A percentile compares a stretch with the other conserved stretches of the same genome.
phyloP scores from a whole-genome alignment of 2,888 invertebrate genomes.

The Elegia similella region DNA sequence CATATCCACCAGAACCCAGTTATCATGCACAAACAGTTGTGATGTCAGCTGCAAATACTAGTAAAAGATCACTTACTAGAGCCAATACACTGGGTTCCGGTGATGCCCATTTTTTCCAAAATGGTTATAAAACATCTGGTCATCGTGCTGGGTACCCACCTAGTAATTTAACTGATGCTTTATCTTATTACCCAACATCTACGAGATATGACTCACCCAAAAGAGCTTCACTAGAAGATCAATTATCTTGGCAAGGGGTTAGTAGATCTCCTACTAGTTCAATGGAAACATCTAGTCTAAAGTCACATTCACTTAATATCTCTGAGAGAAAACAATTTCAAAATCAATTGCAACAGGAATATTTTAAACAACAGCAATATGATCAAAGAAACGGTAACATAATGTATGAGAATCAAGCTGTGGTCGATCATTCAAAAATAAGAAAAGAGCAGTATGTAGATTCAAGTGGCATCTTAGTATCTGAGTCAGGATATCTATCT shows the following conservation, averaged over 20 bases:
- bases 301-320: slow-evolving; percentile 82
- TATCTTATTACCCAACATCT: slow-evolving; percentile 91
- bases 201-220: slow-evolving; percentile 82
- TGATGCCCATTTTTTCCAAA: slow-evolving; percentile 80
- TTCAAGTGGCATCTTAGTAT: slow-evolving; percentile 83
- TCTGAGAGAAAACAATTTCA: slow-evolving; percentile 79
- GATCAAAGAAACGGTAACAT: slow-evolving; percentile 75
- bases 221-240: slow-evolving; percentile 82
- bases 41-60: slow-evolving; percentile 59
- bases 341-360: slow-evolving; percentile 78
- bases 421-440: slow-evolving; percentile 48
- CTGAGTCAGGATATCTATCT: slow-evolving; percentile 89
- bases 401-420: slow-evolving; percentile 57
- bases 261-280: slow-evolving; percentile 84
- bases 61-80: slow-evolving; percentile 77
- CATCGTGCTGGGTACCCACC: slow-evolving; percentile 87
- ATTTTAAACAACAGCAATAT: slow-evolving; percentile 78
- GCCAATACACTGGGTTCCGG: slow-evolving; percentile 79
- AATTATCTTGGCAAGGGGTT: slow-evolving; percentile 82
- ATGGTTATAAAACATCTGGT: slow-evolving; percentile 85
- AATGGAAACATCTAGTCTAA: slow-evolving; percentile 77
- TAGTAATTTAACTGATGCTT: slow-evolving; percentile 88
- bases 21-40: slow-evolving; percentile 82
- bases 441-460: slow-evolving; percentile 72
- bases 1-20: slow-evolving; percentile 80